Conservation (phyloP, 2,888 invertebrate genomes). For the Lordiphosa andalusiaca region DNA sequence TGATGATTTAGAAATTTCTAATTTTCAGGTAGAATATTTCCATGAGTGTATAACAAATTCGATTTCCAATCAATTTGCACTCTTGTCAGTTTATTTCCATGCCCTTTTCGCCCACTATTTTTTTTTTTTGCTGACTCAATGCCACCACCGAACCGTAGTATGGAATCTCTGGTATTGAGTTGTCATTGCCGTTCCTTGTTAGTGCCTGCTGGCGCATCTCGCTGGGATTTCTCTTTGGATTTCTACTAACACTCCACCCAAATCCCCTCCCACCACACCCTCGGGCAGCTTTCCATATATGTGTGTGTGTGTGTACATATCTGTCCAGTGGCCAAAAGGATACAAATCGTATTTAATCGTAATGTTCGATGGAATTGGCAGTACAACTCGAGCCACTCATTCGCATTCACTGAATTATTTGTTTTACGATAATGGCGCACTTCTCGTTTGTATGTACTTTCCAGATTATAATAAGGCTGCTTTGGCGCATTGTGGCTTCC, state of each 20-base stretch:
- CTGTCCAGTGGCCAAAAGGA: constrained; percentile 19
- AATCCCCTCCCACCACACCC: neutral
- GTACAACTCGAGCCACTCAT: neutral
- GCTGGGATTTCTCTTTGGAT: neutral
- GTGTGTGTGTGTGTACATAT: no score
- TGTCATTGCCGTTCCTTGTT: constrained; percentile 8
- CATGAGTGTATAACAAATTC: constrained; percentile 1
- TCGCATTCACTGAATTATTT: constrained; percentile 43
- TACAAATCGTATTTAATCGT: constrained; percentile 21
- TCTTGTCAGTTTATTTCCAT: neutral
- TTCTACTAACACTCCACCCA: no score
- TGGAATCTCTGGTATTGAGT: constrained; percentile 25
- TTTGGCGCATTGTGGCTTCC: constrained; percentile 52
- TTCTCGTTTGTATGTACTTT: constrained; percentile 24
- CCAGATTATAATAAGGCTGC: constrained; percentile 39
- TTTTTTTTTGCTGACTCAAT: constrained; percentile 36
- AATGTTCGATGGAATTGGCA: constrained; percentile 18
- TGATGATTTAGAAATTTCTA: no score
- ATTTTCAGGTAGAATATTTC: no score
- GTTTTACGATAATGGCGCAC: constrained; percentile 59
- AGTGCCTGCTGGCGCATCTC: constrained; percentile 8
- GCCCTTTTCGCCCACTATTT: neutral
- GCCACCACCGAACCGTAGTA: no score
- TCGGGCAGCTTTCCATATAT: neutral
- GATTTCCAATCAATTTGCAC: neutral